Evolutionary conservation across 2,113 vertebrate species (phyloP).

Genomic region (Corythornis madagascariensis): DNA sequence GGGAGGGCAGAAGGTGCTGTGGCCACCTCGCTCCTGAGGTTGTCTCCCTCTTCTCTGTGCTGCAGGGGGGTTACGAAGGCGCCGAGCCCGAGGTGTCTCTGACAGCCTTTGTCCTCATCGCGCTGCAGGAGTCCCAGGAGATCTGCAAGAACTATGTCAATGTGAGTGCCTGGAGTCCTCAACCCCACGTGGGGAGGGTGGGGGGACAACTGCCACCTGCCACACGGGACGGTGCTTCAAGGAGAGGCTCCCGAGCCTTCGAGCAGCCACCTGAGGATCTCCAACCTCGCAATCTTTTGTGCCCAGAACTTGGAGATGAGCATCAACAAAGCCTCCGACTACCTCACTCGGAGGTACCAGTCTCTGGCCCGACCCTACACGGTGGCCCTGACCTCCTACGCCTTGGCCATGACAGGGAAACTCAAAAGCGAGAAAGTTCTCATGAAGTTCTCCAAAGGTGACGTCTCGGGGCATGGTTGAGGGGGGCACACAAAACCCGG

Average conservation of each 20-base stretch:
- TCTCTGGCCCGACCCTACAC: slow-evolving; percentile 82
- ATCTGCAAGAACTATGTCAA: slow-evolving; percentile 73
- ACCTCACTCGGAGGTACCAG: slow-evolving; percentile 70
- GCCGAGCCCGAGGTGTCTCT: slow-evolving; percentile 78
- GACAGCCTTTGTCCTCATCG: slow-evolving; percentile 85
- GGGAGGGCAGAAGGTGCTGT: background rate
- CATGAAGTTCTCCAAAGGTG: slow-evolving; percentile 76
- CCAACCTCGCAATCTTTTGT: fast-evolving
- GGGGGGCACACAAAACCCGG: background rate
- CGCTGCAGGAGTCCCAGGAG: slow-evolving; percentile 76
- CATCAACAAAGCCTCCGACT: slow-evolving; percentile 73
- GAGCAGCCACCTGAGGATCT: background rate
- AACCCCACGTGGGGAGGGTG: fast-evolving
- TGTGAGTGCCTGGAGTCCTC: slow-evolving; percentile 68
- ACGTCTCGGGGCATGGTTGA: background rate
- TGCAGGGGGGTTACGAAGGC: slow-evolving; percentile 75
- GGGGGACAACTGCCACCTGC: fast-evolving
- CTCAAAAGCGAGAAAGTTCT: slow-evolving; percentile 26
- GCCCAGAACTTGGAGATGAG: slow-evolving; percentile 74
- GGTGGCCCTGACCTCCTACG: slow-evolving; percentile 83
- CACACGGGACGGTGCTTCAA: background rate
- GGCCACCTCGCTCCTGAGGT: fast-evolving
- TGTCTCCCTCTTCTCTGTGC: fast-evolving
- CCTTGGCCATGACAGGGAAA: slow-evolving; percentile 75
- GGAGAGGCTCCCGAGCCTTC: fast-evolving